These are phyloP conservation scores for Speoplatyrhinus poulsoni DNA, from an alignment of 2,113 vertebrate species.

Conservation along the genomic window DNA sequence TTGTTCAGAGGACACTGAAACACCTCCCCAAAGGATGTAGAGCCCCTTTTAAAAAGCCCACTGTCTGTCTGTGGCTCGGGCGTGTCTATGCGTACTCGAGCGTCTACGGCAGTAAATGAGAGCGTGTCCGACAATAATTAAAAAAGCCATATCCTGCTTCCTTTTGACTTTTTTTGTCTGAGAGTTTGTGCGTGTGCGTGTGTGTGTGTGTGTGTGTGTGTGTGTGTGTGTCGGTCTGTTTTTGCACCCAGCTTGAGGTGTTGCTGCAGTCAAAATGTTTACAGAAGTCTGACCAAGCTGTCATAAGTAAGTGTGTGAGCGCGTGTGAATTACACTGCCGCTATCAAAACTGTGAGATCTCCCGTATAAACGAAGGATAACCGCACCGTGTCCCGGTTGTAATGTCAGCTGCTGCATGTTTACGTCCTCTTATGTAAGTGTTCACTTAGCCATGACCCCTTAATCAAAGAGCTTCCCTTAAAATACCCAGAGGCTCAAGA, in stretches of 20 bases:
- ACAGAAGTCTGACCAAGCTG: constrained; percentile 9
- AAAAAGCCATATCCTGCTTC: constrained; percentile 23
- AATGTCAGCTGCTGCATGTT: not conserved
- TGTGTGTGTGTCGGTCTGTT: too few relatives aligned
- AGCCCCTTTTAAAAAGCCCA: constrained; percentile 45
- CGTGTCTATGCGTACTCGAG: constrained; percentile 23
- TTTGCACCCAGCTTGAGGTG: not conserved
- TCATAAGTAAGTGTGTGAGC: constrained; percentile 1
- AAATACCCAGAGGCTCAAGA: not conserved
- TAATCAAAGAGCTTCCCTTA: not conserved
- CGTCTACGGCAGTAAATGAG: constrained; percentile 15
- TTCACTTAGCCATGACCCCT: not conserved
- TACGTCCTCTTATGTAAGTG: constrained; percentile 5
- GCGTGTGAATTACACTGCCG: not conserved
- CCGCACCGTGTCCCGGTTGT: not conserved
- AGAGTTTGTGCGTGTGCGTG: not conserved
- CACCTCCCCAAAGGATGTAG: constrained; percentile 60
- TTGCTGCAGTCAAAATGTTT: constrained; percentile 7
- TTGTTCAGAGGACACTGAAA: constrained; percentile 61
- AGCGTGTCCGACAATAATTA: constrained; percentile 26
- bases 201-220: not conserved
- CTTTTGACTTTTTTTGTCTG: not conserved
- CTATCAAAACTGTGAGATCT: constrained; percentile 17
- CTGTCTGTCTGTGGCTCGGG: constrained; percentile 1
- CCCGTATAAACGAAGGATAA: constrained; percentile 3